Conservation (phyloP, 2,113 vertebrate species). For the Bucco capensis region DNA sequence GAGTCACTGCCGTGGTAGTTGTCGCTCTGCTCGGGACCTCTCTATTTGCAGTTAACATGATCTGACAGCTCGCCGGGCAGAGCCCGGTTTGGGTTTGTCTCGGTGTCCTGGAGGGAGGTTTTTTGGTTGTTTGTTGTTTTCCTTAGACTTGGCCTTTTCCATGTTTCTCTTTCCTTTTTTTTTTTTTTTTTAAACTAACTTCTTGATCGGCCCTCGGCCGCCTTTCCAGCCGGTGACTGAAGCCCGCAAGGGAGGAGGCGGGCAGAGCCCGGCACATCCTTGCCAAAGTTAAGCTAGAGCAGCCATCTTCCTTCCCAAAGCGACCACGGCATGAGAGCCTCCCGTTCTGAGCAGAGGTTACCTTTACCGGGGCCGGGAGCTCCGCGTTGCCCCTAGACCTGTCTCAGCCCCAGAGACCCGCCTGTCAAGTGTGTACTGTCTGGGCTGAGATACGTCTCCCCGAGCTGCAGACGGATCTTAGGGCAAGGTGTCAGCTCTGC, state of each 20-base stretch:
- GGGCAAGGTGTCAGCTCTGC: background rate
- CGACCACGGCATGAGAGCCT: fast-evolving
- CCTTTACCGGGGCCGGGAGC: fast-evolving
- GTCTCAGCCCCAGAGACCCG: fast-evolving
- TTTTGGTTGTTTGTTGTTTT: no score
- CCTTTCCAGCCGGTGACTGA: background rate
- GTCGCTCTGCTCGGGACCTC: background rate
- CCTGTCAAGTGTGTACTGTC: background rate
- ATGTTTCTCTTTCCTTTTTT: no score
- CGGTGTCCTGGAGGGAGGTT: background rate
- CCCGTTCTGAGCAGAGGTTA: background rate
- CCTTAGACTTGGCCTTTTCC: background rate
- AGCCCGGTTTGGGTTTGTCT: background rate
- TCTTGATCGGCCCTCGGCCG: background rate
- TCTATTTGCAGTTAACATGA: background rate
- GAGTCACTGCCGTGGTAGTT: background rate
- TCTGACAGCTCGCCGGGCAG: background rate
- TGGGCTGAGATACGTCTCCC: background rate
- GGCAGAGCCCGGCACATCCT: background rate
- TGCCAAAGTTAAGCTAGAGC: background rate
- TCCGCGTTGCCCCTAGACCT: background rate
- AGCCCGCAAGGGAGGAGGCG: background rate
- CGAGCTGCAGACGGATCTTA: background rate
- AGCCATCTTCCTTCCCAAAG: background rate
- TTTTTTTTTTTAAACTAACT: fast-evolving